phyloP scores from a whole-genome alignment of 2,888 invertebrate genomes.

The Drosophila stalkeri region DNA sequence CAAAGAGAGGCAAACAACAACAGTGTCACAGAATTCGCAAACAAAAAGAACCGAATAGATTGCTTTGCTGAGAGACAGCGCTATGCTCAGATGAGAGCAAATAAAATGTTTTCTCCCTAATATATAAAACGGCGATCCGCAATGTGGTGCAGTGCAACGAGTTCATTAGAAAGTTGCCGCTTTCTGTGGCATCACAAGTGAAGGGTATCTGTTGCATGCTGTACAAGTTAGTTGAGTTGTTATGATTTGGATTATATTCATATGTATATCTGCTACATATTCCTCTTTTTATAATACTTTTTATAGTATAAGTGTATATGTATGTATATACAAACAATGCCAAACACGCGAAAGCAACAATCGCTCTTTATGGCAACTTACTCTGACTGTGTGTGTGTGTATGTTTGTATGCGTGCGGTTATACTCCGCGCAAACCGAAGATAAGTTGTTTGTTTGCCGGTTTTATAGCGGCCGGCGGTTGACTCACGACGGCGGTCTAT shows the following conservation, averaged over 20 bases:
- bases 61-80: not conserved
- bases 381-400: conserved; percentile 2
- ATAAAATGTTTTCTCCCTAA: conserved; percentile 17
- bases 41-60: conserved; percentile 7
- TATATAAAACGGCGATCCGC: conserved; percentile 24
- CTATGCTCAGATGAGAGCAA: conserved; percentile 11
- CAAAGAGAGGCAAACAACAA: conserved; percentile 17
- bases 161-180: conserved; percentile 72
- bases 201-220: conserved; percentile 20
- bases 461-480: conserved; percentile 33
- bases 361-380: conserved; percentile 30
- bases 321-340: conserved; percentile 13
- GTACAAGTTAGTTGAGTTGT: conserved; percentile 12
- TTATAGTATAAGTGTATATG: conserved; percentile 2
- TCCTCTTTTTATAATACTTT: not conserved
- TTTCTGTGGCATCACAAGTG: conserved; percentile 52
- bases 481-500: conserved; percentile 42
- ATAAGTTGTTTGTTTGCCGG: conserved; percentile 35
- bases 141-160: conserved; percentile 39
- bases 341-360: conserved; percentile 46
- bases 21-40: conserved; percentile 12
- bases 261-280: conserved; percentile 4
- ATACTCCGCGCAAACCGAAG: conserved; percentile 13
- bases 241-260: conserved; percentile 36
- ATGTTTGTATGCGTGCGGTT: conserved; percentile 1